Base-by-base conservation (phyloP, 1,140 invertebrate species). In the Drosophila tsacasi region DNA sequence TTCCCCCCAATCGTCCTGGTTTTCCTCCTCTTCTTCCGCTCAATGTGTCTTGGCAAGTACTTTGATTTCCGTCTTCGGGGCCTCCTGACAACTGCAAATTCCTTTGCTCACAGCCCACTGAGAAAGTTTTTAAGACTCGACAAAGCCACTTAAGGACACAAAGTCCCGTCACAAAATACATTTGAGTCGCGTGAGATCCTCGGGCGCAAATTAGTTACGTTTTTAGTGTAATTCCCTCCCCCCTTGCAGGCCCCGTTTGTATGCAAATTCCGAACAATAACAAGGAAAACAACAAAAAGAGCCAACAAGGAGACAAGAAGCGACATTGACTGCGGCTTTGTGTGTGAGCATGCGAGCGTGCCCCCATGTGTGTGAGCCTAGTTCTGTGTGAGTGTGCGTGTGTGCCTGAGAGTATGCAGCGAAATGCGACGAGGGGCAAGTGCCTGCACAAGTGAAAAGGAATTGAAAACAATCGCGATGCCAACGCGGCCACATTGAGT, bases 131-230 rank as follows among this genome's bases (percentile, higher is more conserved):
- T 61, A 73, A 42, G 67, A 52, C 54, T 61, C 37, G 54, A 23
- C 69, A 68, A 77, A 77, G 55, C 63, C 75, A 68, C 73, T 77
- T 60, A 61, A 68, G 58, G 63, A 44, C 54, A 23, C 23, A 37
- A 63, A 69, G 68, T 40, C 65, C 68, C 49, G 68, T 49, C 50
- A 21, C 65, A 57, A 72, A 72, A 72, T 49, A 69, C 69, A 59
- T 76, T 49, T 42, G 76, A 72, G 75, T 40, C 23, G 76, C 44
- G 59, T 44, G 55, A 61, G 47, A 64, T 75, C 81, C 76, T 77
- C 65, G 64, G 67, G 67, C 64, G 64, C 72, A 83, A 86, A 86
- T 86, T 89, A 86, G 83, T 76, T 65, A 60, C 80, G 61, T 83
- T 86, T 86, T 83, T 71, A 80, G 80, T 80, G 72, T 75, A 77